A percentile compares a stretch with the other conserved stretches of the same genome.
These are phyloP conservation scores for Lerista edwardsae DNA, from an alignment of 2,797 vertebrate species.

Conservation along the genomic window DNA sequence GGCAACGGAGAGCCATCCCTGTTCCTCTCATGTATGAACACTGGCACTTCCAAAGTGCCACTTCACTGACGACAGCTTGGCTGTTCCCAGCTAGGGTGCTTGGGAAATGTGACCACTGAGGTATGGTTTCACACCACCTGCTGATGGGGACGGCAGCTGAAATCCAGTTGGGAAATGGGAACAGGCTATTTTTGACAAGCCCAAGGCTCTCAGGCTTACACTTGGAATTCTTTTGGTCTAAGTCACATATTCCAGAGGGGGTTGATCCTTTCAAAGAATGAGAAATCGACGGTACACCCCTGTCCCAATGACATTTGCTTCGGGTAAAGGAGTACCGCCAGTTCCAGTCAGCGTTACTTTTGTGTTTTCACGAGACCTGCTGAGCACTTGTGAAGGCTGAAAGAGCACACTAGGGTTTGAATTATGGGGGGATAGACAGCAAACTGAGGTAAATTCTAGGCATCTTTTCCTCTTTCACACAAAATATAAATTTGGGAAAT, in stretches of 20 bases:
- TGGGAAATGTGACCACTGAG: background rate
- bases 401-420: too few species aligned
- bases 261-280: background rate
- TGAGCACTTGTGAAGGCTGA: background rate
- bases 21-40: background rate
- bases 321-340: background rate
- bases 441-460: too few species aligned
- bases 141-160: constrained; percentile 75
- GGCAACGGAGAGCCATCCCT: constrained; percentile 35
- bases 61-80: constrained; percentile 28
- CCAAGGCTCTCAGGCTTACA: constrained; percentile 39
- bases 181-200: constrained; percentile 30
- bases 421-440: too few species aligned
- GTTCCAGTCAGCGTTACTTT: background rate
- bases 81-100: constrained; percentile 9
- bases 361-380: background rate
- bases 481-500: too few species aligned
- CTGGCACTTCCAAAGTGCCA: background rate
- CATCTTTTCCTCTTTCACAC: too few species aligned
- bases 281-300: background rate
- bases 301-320: background rate
- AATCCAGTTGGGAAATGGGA: constrained; percentile 29
- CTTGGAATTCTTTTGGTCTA: constrained; percentile 32
- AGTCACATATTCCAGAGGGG: background rate
- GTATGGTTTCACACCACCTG: constrained; percentile 77